Percentiles rank a stretch among this genome's conserved stretches.
phyloP scores from a whole-genome alignment of 2,113 vertebrate species.

The Noctilio leporinus region DNA sequence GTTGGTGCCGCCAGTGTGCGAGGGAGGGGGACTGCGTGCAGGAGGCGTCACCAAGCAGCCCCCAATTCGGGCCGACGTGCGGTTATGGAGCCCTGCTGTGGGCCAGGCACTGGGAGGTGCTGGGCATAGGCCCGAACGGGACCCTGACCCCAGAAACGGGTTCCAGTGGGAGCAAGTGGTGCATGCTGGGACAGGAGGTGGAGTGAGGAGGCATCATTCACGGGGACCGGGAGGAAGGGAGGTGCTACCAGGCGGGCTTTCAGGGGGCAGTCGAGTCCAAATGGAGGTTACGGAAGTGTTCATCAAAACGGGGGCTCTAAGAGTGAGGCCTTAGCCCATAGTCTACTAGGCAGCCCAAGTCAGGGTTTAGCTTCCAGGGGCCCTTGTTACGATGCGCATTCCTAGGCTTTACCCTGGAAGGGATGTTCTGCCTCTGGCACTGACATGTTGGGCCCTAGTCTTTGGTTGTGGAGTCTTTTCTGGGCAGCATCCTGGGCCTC shows the following conservation, averaged over 20 bases:
- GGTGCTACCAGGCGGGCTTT: background rate
- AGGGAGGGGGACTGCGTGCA: fast-evolving
- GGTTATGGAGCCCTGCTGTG: fast-evolving
- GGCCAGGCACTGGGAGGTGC: background rate
- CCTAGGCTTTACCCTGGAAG: background rate
- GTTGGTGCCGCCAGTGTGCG: too few species aligned
- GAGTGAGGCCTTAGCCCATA: fast-evolving
- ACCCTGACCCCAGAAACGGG: background rate
- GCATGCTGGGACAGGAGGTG: background rate
- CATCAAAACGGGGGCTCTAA: background rate
- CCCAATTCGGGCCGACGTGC: fast-evolving
- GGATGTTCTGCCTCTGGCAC: background rate
- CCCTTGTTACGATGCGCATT: background rate
- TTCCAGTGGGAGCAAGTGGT: background rate
- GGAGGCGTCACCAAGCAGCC: fast-evolving
- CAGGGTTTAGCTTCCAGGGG: background rate
- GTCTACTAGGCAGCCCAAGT: background rate
- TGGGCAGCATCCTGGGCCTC: background rate
- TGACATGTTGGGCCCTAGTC: background rate
- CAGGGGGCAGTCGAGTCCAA: background rate
- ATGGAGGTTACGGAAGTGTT: background rate
- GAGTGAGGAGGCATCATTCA: fast-evolving
- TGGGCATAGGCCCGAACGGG: background rate
- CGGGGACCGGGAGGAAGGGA: background rate
- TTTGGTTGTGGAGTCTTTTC: background rate